A percentile compares a stretch with the other conserved stretches of the same genome.
phyloP scores from a whole-genome alignment of 1,140 invertebrate species.

The Achroia grisella region DNA sequence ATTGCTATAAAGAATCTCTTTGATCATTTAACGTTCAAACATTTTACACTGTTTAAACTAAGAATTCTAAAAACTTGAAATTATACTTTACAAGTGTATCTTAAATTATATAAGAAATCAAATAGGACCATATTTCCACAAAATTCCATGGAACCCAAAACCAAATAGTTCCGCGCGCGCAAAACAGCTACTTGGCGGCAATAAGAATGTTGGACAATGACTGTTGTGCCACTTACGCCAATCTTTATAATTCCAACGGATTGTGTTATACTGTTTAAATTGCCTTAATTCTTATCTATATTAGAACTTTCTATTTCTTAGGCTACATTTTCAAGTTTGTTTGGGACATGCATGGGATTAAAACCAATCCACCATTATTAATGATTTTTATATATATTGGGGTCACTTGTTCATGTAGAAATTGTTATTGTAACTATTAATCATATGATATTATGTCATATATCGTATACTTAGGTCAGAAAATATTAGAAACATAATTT shows the following conservation, averaged over 20 bases:
- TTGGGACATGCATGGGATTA: constrained; percentile 1
- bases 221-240: constrained; percentile 39
- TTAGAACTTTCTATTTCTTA: constrained; percentile 3
- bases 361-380: background rate
- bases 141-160: background rate
- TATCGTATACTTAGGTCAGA: too few species aligned
- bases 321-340: background rate
- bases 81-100: too few species aligned
- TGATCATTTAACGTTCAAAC: too few species aligned
- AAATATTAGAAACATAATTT: too few species aligned
- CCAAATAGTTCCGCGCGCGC: too few species aligned
- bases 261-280: constrained; percentile 33
- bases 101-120: too few species aligned
- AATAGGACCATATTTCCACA: background rate
- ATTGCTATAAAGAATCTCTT: too few species aligned
- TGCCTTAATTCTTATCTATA: constrained; percentile 47
- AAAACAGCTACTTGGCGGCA: too few species aligned
- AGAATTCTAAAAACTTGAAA: too few species aligned
- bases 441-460: too few species aligned
- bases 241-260: constrained; percentile 19
- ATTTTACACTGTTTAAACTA: too few species aligned
- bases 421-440: too few species aligned
- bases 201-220: constrained; percentile 6
- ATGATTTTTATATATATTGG: background rate
- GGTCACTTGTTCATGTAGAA: background rate